Conservation (phyloP, 2,888 invertebrate species). For the Lasioglossum villosulum region DNA sequence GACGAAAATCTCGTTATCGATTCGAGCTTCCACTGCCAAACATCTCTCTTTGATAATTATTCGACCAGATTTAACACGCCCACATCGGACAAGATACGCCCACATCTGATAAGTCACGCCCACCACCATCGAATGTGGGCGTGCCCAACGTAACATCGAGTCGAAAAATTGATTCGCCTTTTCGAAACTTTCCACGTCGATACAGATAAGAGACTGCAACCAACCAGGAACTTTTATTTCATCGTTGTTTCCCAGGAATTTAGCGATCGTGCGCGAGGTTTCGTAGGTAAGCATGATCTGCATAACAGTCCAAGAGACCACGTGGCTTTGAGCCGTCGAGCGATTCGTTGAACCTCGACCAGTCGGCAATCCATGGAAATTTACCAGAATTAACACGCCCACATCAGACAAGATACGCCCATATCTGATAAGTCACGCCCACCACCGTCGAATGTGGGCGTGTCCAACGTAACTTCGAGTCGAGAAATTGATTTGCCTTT, state of each 20-base stretch:
- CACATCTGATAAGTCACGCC: neutral
- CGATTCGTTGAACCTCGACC: slow-evolving; percentile 34
- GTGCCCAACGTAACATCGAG: neutral
- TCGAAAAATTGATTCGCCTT: neutral
- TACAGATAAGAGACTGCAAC: neutral
- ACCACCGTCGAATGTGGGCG: neutral
- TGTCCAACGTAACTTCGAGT: neutral
- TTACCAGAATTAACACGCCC: neutral
- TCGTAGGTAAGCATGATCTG: slow-evolving; percentile 31
- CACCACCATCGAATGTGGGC: neutral
- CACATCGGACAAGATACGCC: neutral
- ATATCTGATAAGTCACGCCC: neutral
- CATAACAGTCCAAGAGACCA: slow-evolving; percentile 40
- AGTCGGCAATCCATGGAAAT: slow-evolving; percentile 27
- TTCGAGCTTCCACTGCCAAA: neutral
- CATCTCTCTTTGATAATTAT: neutral
- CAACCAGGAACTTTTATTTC: neutral
- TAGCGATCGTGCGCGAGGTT: neutral
- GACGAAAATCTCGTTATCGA: neutral
- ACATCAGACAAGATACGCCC: neutral
- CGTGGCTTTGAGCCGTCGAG: slow-evolving; percentile 30
- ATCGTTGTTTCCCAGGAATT: neutral
- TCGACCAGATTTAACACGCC: neutral
- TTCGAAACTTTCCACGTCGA: neutral
- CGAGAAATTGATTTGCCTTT: neutral